Evolutionary conservation across 2,113 vertebrate species (phyloP).

Genomic region (Arizona elegans): DNA sequence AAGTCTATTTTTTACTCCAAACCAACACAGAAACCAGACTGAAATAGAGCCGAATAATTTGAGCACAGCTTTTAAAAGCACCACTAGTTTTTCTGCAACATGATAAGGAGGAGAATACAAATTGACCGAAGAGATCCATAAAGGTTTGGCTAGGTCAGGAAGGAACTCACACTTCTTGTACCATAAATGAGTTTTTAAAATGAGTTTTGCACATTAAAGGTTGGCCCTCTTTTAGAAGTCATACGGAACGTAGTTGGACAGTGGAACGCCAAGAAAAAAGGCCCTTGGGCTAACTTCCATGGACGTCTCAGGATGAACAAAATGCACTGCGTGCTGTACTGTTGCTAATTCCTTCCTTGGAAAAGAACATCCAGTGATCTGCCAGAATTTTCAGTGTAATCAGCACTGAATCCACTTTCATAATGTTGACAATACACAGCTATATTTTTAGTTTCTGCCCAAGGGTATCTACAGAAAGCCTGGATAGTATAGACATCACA

Average conservation of each 20-base stretch:
- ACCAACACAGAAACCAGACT: neutral
- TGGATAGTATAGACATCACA: neutral
- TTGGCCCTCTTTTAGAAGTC: fast-evolving
- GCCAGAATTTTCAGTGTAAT: slow-evolving; percentile 7
- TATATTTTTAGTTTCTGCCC: slow-evolving; percentile 27
- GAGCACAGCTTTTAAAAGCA: neutral
- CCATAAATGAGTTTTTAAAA: neutral
- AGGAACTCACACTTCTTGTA: neutral
- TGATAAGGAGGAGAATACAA: neutral
- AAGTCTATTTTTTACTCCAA: neutral
- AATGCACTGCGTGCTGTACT: neutral
- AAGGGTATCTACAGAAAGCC: slow-evolving; percentile 11
- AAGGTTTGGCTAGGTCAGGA: neutral
- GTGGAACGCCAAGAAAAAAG: neutral
- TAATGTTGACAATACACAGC: slow-evolving; percentile 10
- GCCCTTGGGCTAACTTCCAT: neutral
- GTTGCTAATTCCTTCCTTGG: slow-evolving; percentile 7
- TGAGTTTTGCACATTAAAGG: neutral
- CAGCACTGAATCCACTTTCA: slow-evolving; percentile 7
- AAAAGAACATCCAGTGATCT: slow-evolving; percentile 30
- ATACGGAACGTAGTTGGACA: neutral
- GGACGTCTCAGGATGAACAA: neutral
- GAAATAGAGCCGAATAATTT: neutral
- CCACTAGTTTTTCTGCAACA: neutral
- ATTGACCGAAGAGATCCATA: neutral